phyloP scores from a whole-genome alignment of 2,888 invertebrate species.

The Chaitophorus viminalis region DNA sequence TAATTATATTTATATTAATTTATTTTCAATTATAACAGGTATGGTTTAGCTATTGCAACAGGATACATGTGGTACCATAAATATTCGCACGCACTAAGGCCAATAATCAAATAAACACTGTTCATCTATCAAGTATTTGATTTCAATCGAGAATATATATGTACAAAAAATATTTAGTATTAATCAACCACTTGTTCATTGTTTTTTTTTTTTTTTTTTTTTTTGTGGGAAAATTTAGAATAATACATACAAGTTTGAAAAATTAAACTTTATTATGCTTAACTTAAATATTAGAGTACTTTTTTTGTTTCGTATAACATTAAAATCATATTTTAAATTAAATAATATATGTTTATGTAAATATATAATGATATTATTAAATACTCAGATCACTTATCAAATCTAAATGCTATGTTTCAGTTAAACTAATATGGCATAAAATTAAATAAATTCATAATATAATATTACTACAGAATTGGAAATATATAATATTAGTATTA shows the following conservation, averaged over 20 bases:
- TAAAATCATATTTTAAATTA: not conserved
- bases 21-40: conserved; percentile 66
- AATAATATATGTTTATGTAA: not conserved
- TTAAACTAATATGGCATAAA: conserved; percentile 43
- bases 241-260: conserved; percentile 26
- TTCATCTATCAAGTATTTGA: not conserved
- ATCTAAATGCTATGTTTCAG: not conserved
- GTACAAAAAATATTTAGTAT: not conserved
- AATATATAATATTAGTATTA: not conserved
- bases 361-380: not conserved
- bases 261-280: conserved; percentile 46
- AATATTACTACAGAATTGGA: conserved; percentile 27
- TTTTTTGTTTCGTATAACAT: conserved; percentile 1
- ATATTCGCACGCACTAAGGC: conserved; percentile 37
- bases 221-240: conserved; percentile 19
- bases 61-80: conserved; percentile 77
- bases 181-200: not conserved
- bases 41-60: conserved; percentile 76
- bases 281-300: conserved; percentile 13
- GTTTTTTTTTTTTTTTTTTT: not conserved
- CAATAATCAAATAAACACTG: conserved; percentile 32
- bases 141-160: not conserved
- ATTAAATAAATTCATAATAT: conserved; percentile 8
- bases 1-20: not conserved
- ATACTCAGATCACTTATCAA: conserved; percentile 2